Base-by-base conservation (phyloP, 2,797 vertebrate species). In the Synaphobranchus kaupii region DNA sequence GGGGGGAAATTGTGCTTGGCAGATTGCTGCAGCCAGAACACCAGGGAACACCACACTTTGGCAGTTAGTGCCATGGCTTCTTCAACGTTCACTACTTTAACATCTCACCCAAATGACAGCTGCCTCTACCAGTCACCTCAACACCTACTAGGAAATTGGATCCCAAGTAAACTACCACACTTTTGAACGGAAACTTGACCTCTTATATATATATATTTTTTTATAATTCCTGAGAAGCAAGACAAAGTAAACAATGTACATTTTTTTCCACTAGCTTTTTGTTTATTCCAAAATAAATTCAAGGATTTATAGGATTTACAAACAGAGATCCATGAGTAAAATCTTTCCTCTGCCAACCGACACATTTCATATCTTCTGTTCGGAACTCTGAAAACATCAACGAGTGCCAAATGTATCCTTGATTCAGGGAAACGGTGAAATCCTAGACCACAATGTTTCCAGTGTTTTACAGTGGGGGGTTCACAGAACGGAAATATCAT, bases 211-310 rank as follows among this genome's bases (percentile, higher is more conserved):
- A 39, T 39, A n/a, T n/a, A n/a, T 39, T 39, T 39, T 39, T 44
- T 39, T 39, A 17, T 78, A 31, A 78, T 31, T 71, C 15, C 73
- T 44, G 1, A 78, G 6, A 44, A 20, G 28, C 34, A 80, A 80
- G 44, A 80, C 17, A 80, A 80, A 47, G 28, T 13, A 78, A 78
- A 31, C n/a, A 71, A 71, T 7, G 13, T 20, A 1, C 47, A 48
- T 48, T 81, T 81, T 81, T 13, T 81, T 3, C 4, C 34, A 9
- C 56, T 5, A 31, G 15, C 25, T 73, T 39, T 68, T 4, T 4
- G 71, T 87, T 87, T 84, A 84, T 84, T 87, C 31, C 20, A 39
- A 54, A 73, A 82, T 68, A 83, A 73, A 31, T 34, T 39, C 15
- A 71, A 83, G 25, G n/a, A 5, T 54, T 83, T 83, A 71, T 82